Evolutionary conservation across 37 sponge, comb jelly and placozoan genomes (phyloP), one percentile per base, ranked within the genome.

Genomic region (Mnemiopsis leidyi): DNA sequence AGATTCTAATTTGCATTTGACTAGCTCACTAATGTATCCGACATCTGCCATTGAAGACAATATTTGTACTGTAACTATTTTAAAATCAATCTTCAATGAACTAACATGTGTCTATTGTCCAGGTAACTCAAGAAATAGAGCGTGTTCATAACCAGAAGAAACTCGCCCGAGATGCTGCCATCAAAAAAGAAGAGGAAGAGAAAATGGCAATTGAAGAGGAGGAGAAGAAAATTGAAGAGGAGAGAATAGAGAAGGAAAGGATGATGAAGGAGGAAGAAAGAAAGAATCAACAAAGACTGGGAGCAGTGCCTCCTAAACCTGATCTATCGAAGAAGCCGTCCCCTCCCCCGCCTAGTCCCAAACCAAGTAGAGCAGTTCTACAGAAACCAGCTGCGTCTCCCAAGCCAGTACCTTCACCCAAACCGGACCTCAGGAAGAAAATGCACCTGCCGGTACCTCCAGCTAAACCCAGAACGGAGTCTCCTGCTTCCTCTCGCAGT

Each of bases 51-150:
- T n/a, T n/a, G n/a, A n/a, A n/a, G n/a, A n/a, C n/a, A n/a, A n/a
- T n/a, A n/a, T n/a, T n/a, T n/a, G n/a, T n/a, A n/a, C n/a, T n/a
- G n/a, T n/a, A n/a, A n/a, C n/a, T n/a, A n/a, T n/a, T n/a, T n/a
- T n/a, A n/a, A n/a, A n/a, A n/a, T n/a, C n/a, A n/a, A n/a, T n/a
- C n/a, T n/a, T n/a, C n/a, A n/a, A n/a, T n/a, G n/a, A n/a, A n/a
- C n/a, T n/a, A n/a, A n/a, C n/a, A n/a, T n/a, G n/a, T n/a, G n/a
- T 48, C 61, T 18, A 18, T 25, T 69, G 9, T 69, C 21, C 73
- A 79, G 82, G 82, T 79, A 5, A 79, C 82, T 29, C 82, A 79
- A 23, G 82, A 79, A 21, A 79, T 79, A 32, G 82, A 79, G 38
- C 82, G 82, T 23, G 23, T 79, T 23, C 37, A 36, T 9, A 36